These are phyloP conservation scores for Drosophila setifemur DNA, from an alignment of 1,140 invertebrate genomes.

Conservation along the genomic window DNA sequence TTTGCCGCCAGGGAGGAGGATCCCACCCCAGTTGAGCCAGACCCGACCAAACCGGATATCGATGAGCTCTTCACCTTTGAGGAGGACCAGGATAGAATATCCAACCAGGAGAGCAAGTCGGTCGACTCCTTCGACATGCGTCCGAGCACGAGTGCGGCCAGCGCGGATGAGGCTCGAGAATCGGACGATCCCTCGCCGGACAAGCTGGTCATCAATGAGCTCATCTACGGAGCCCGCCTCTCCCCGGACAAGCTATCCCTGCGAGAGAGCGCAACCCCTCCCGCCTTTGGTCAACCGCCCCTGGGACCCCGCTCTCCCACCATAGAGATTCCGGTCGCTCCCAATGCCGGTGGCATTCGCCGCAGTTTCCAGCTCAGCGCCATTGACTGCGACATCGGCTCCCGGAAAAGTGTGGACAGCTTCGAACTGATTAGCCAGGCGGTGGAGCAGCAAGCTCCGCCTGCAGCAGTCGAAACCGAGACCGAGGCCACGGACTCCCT, in stretches of 20 bases:
- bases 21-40: not conserved
- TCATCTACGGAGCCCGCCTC: conserved; percentile 67
- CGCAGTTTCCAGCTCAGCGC: conserved; percentile 84
- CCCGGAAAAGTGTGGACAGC: conserved; percentile 83
- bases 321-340: conserved; percentile 84
- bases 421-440: conserved; percentile 75
- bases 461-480: conserved; percentile 11
- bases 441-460: conserved; percentile 20
- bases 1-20: conserved; percentile 51
- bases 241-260: conserved; percentile 76
- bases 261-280: conserved; percentile 55
- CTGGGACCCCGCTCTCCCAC: conserved; percentile 84
- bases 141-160: conserved; percentile 78
- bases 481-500: conserved; percentile 58
- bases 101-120: conserved; percentile 68
- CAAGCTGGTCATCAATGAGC: conserved; percentile 72
- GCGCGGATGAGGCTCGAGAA: conserved; percentile 83
- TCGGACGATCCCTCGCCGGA: conserved; percentile 60
- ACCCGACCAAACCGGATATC: conserved; percentile 65
- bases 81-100: conserved; percentile 60
- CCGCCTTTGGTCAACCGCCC: conserved; percentile 32
- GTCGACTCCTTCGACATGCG: conserved; percentile 82
- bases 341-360: conserved; percentile 60
- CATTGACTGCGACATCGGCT: conserved; percentile 86
- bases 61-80: conserved; percentile 79